Conservation (phyloP, 1,140 invertebrate genomes). For the Proctacanthus coquilletti region DNA sequence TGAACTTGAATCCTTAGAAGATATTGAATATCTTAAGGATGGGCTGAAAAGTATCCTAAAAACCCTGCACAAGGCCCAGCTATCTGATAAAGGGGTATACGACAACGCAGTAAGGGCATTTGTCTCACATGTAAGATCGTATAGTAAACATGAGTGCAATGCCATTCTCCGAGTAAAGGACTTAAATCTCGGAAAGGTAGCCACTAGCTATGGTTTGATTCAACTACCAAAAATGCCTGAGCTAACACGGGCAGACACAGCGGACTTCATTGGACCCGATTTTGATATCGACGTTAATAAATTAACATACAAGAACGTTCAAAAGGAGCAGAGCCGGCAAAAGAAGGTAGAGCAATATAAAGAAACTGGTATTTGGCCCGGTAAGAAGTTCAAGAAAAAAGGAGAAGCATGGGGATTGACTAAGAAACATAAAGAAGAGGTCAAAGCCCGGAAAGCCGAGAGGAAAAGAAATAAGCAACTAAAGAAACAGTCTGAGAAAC, state of each 20-base stretch:
- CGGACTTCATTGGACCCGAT: constrained; percentile 46
- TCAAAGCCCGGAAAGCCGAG: constrained; percentile 40
- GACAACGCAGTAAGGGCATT: constrained; percentile 86
- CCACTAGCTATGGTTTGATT: constrained; percentile 75
- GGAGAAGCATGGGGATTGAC: constrained; percentile 66
- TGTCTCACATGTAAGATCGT: constrained; percentile 88
- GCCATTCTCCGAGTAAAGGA: constrained; percentile 81
- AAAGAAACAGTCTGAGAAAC: constrained; percentile 20
- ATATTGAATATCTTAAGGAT: constrained; percentile 9
- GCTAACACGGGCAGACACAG: constrained; percentile 50
- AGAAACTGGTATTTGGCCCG: constrained; percentile 64
- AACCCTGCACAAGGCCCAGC: constrained; percentile 43
- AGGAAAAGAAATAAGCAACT: constrained; percentile 42
- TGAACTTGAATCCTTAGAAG: constrained; percentile 31
- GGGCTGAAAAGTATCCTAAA: constrained; percentile 6
- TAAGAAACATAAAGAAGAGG: constrained; percentile 57
- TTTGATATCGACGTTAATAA: constrained; percentile 51
- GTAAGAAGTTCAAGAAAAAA: constrained; percentile 44
- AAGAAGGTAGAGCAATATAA: constrained; percentile 55
- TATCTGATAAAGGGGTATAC: constrained; percentile 55
- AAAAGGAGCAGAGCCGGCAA: constrained; percentile 55
- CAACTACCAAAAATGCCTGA: constrained; percentile 92
- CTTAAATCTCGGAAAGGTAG: constrained; percentile 72
- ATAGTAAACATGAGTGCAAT: constrained; percentile 91
- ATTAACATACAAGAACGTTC: constrained; percentile 69